Percentiles rank a stretch among this genome's conserved stretches.
Evolutionary conservation across 2,113 vertebrate genomes (phyloP).

Genomic region (Malurus melanocephalus): DNA sequence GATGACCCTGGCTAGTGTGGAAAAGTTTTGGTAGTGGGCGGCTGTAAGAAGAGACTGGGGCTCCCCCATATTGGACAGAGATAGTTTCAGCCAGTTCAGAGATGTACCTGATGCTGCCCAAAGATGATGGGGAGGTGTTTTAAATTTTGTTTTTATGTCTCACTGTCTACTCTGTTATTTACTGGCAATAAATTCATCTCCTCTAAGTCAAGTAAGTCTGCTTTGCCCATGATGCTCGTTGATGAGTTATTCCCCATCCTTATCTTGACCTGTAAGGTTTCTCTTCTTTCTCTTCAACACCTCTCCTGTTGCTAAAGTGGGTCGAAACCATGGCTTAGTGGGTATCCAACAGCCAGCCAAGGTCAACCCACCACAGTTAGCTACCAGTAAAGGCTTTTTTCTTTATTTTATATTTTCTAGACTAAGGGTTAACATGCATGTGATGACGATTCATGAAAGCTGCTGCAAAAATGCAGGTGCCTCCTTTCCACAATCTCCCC

Average conservation of each 20-base stretch:
- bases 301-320: neutral
- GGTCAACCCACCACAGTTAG: neutral
- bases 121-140: neutral
- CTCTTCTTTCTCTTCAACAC: neutral
- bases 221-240: neutral
- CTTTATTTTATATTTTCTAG: neutral
- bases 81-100: neutral
- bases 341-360: neutral
- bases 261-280: neutral
- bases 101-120: neutral
- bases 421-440: neutral
- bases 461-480: neutral
- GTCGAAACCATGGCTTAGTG: neutral
- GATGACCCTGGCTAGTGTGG: neutral
- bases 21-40: neutral
- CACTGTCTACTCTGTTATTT: neutral
- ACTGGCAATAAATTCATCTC: neutral
- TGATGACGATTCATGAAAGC: neutral
- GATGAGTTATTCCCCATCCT: neutral
- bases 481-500: neutral
- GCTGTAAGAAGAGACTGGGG: fast-evolving
- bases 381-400: neutral
- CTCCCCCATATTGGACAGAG: neutral
- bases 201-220: neutral
- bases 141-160: neutral